Percentiles rank a stretch among this genome's conserved stretches.
phyloP scores from a whole-genome alignment of 2,113 vertebrate species.

The Nannospalax galili region DNA sequence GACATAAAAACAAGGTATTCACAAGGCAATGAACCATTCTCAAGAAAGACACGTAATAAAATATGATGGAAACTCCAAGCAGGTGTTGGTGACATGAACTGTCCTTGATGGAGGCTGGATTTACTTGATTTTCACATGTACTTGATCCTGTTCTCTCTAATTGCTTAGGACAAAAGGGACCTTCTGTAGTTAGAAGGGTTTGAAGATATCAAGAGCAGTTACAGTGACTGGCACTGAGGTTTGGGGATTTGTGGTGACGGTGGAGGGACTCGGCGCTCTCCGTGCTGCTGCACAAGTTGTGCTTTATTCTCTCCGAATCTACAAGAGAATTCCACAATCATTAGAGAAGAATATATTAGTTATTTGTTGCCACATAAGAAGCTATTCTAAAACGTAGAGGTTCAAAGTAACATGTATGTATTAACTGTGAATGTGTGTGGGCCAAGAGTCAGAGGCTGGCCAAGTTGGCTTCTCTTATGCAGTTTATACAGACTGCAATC shows the following conservation, averaged over 20 bases:
- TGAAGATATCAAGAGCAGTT: not conserved
- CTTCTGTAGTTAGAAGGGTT: not conserved
- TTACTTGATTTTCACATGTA: not conserved
- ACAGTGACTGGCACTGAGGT: not conserved
- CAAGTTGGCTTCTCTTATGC: not conserved
- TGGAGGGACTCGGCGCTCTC: not conserved
- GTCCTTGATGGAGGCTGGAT: not conserved
- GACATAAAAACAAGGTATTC: not conserved
- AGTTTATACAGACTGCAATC: not conserved
- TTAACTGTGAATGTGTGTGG: not conserved
- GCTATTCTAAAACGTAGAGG: not conserved
- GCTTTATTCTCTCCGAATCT: not conserved
- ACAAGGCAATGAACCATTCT: not conserved
- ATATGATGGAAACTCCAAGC: not conserved
- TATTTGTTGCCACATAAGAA: not conserved
- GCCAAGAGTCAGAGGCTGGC: not conserved
- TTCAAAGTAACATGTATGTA: not conserved
- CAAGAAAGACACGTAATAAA: not conserved
- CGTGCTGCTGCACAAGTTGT: accelerated
- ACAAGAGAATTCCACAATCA: not conserved
- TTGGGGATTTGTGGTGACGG: not conserved
- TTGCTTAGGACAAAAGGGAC: not conserved
- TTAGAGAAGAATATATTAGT: not conserved
- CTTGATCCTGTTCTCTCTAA: not conserved
- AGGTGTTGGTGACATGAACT: not conserved